Evolutionary conservation across 2,797 vertebrate species (phyloP).

Genomic region (Petrocephalus sullivani): DNA sequence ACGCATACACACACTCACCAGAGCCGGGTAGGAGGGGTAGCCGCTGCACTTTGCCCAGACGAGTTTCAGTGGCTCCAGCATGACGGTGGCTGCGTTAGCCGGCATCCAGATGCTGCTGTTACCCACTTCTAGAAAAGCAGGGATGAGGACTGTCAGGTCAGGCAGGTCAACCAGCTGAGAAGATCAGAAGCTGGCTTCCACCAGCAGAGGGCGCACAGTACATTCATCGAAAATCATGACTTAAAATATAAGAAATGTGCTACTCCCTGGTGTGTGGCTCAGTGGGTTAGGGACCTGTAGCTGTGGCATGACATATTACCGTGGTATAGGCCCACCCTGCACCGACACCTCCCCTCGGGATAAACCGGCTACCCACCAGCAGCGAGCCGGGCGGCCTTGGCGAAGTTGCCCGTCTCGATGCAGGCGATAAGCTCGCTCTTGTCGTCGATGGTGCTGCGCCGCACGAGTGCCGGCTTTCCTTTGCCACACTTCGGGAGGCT

Average conservation of each 20-base stretch:
- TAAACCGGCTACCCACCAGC: constrained; percentile 69
- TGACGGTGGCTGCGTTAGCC: constrained; percentile 79
- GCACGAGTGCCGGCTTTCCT: constrained; percentile 88
- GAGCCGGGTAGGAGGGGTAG: constrained; percentile 95
- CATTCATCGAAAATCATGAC: neutral
- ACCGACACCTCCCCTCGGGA: neutral
- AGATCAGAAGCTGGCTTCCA: neutral
- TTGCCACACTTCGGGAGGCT: constrained; percentile 86
- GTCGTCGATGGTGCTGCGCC: constrained; percentile 90
- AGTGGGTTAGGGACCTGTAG: too few species aligned
- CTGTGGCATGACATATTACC: neutral
- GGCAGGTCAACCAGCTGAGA: constrained; percentile 32
- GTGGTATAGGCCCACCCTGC: neutral
- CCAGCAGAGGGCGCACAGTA: neutral
- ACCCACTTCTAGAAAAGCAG: constrained; percentile 82
- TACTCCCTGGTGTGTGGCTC: too few species aligned
- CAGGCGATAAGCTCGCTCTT: constrained; percentile 90
- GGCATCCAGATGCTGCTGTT: constrained; percentile 97
- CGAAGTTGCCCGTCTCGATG: constrained; percentile 93
- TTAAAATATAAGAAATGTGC: too few species aligned
- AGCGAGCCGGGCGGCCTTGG: constrained; percentile 90
- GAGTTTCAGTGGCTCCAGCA: constrained; percentile 93
- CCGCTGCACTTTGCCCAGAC: constrained; percentile 99
- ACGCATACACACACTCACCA: constrained; percentile 78
- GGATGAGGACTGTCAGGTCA: constrained; percentile 56